Base-by-base conservation (phyloP, 2,888 invertebrate species). In the Dryomyza anilis region DNA sequence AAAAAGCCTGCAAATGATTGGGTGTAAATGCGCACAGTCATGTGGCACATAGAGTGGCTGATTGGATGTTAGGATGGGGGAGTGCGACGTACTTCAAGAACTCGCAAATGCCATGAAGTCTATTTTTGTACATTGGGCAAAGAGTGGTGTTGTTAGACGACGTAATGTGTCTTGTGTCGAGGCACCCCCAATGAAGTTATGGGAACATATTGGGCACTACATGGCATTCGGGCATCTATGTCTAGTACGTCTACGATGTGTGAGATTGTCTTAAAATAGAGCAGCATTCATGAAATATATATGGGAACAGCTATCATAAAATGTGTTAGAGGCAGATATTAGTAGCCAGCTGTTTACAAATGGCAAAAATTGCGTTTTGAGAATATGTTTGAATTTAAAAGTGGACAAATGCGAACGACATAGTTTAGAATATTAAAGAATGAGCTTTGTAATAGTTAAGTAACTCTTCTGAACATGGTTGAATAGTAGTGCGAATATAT, bases 161-260 rank as follows among this genome's bases (percentile, higher is more conserved):
- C 16, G n/a, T 43, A 16, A 43, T 43, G 27, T 57, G 57, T 27
- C 43, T 57, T 43, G 21, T 8, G 27, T 19, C 23, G 27, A 39
- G 43, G 61, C 52, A 61, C 61, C 61, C 50, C 61, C 61, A 61
- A 61, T 43, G 52, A 53, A 61, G 39, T 39, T 19, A 21, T 43
- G 43, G 12, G 21, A 25, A 29, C n/a, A n/a, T n/a, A n/a, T n/a
- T n/a, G n/a, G n/a, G n/a, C n/a, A n/a, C n/a, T n/a, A n/a, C n/a
- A n/a, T n/a, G n/a, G n/a, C n/a, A n/a, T n/a, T 29, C 58, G 30
- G 2, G 27, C n/a, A 23, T n/a, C 39, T 39, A 39, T 50, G 50
- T 14, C 30, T 14, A 39, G 39, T 52, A 25, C 50, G 60, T 33
- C 27, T 8, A 14, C 33, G 39, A 12, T 33, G 30, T 30, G 33